These are phyloP conservation scores for Nestor notabilis DNA, from an alignment of 2,113 vertebrate species.

Conservation along the genomic window DNA sequence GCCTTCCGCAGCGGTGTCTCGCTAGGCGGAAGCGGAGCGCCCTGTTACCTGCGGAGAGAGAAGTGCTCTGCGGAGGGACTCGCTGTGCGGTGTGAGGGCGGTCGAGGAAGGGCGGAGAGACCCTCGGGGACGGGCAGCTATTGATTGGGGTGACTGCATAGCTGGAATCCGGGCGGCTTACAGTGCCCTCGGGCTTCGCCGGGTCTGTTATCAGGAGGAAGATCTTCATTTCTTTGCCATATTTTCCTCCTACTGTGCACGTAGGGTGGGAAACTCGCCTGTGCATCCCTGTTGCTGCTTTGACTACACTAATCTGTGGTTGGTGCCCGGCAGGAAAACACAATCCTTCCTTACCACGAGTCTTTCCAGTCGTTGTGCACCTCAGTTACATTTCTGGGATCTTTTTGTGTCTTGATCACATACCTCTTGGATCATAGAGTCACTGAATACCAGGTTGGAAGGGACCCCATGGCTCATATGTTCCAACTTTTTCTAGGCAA, in stretches of 20 bases:
- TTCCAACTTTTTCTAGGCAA: background rate
- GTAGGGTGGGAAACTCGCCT: background rate
- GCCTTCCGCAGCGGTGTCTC: background rate
- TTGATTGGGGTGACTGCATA: accelerated
- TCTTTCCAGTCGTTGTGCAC: background rate
- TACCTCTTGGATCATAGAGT: background rate
- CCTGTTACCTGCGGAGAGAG: background rate
- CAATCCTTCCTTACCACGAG: accelerated
- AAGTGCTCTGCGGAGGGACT: background rate
- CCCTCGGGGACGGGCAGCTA: accelerated
- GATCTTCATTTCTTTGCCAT: accelerated
- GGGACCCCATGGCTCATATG: background rate
- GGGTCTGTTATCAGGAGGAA: accelerated
- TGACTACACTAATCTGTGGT: accelerated
- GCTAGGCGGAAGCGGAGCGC: accelerated
- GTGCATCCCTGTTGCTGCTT: accelerated
- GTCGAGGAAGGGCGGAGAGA: too few species aligned
- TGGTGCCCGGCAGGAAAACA: background rate
- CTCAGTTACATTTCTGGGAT: background rate
- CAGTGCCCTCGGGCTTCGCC: accelerated
- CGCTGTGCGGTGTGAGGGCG: accelerated
- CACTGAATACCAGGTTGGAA: background rate
- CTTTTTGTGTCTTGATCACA: background rate
- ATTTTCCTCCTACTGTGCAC: accelerated
- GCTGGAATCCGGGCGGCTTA: accelerated